Evolutionary conservation across 2,888 invertebrate genomes (phyloP), one percentile per base, ranked within the genome.

Genomic region (Dynastes hyllus): DNA sequence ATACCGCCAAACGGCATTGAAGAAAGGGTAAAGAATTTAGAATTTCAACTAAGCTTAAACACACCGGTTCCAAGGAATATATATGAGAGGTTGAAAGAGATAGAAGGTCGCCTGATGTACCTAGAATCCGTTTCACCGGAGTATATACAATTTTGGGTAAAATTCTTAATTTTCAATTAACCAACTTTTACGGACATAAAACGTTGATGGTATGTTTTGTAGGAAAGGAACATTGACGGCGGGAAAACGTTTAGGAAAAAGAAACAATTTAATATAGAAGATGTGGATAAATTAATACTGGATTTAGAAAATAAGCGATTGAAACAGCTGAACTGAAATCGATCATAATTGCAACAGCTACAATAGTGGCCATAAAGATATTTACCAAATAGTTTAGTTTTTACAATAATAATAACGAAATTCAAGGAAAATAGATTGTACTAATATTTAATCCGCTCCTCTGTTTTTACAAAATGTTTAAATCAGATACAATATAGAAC

Each of bases 121-220:
- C 88, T 96, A 79, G 94, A 96, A 88, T 91, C 95, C 0, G 87
- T 95, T 76, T 96, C 96, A 55, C 96, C 96, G 0, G 96, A 96
- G 88, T 96, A 96, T 86, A 92, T 92, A 32, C 91, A 93, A 83
- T 93, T 94, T 88, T 91, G 92, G 90, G 93, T 92, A 89, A 16
- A 53, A 53, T 53, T 13, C 5, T 53, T 2, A 1, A 53, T 53
- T 45, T 45, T 5, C 45, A 45, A 45, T 2, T 45, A 29, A 45
- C 4, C 51, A n/a, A 55, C n/a, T 55, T 45, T 45, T 9, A 1
- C 45, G 45, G 45, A 9, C 5, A 45, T 9, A 45, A 45, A 6
- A 45, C 45, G 4, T 5, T 5, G 8, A 9, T 45, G 45, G 45
- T 16, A 51, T 55, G 4, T 40, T 73, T 73, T 83, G 66, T 77